Percentiles rank a stretch among this genome's conserved stretches.
Conservation (phyloP, 2,888 invertebrate species). For the Mayetiola destructor region DNA sequence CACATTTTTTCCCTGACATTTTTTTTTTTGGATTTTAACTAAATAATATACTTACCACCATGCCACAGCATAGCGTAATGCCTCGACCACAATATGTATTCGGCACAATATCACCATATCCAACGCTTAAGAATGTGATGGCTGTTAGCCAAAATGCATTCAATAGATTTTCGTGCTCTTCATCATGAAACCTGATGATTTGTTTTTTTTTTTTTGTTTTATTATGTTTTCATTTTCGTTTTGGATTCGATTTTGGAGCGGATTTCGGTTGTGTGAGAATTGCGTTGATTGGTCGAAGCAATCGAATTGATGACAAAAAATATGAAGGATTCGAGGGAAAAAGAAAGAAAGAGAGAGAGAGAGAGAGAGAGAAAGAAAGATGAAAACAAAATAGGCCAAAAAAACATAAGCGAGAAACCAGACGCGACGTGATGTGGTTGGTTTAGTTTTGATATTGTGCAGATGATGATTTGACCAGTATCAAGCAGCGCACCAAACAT, state of each 20-base stretch:
- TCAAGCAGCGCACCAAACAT: too few species aligned
- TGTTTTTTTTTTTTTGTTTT: not conserved
- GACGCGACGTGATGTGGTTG: too few species aligned
- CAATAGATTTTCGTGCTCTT: conserved; percentile 94
- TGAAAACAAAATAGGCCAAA: not conserved
- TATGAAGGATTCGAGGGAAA: too few species aligned
- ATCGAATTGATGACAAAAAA: too few species aligned
- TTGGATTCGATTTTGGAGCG: not conserved
- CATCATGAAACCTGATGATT: conserved; percentile 83
- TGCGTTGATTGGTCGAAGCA: not conserved
- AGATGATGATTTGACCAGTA: too few species aligned
- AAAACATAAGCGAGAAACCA: too few species aligned
- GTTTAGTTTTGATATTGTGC: too few species aligned
- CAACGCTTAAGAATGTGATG: conserved; percentile 99
- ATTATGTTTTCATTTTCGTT: not conserved
- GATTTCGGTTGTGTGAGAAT: not conserved
- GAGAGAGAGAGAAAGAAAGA: too few species aligned
- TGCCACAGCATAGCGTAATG: conserved; percentile 96
- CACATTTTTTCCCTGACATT: conserved; percentile 15
- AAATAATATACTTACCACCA: conserved; percentile 97
- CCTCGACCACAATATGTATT: conserved; percentile 99
- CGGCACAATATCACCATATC: conserved; percentile 99
- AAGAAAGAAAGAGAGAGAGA: too few species aligned
- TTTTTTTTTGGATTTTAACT: conserved; percentile 19
- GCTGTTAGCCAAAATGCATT: conserved; percentile 99